phyloP scores from a whole-genome alignment of 2,113 vertebrate genomes.

The Aix galericulata region DNA sequence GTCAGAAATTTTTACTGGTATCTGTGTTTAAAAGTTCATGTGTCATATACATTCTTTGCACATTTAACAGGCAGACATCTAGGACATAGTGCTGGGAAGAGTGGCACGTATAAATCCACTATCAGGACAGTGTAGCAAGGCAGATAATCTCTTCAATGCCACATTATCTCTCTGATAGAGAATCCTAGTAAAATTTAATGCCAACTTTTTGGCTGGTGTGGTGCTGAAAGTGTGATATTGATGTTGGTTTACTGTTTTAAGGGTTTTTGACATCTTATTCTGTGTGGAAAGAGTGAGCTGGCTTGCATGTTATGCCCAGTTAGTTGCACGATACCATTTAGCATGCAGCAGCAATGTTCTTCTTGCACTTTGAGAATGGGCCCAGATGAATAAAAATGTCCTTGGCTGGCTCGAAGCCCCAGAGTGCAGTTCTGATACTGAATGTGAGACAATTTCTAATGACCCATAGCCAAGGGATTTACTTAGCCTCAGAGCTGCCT shows the following conservation, averaged over 20 bases:
- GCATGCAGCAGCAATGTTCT: not conserved
- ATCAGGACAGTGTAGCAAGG: not conserved
- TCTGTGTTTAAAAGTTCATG: not conserved
- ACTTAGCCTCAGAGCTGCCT: not conserved
- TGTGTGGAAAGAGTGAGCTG: not conserved
- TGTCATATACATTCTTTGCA: not conserved
- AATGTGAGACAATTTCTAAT: not conserved
- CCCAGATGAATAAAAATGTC: not conserved
- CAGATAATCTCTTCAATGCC: slow-evolving; percentile 4
- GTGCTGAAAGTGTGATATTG: not conserved
- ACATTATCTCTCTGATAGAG: not conserved
- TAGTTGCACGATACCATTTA: not conserved
- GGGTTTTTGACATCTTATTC: not conserved
- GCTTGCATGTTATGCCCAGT: rapidly evolving
- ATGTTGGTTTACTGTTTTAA: not conserved
- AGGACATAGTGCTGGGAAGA: not conserved
- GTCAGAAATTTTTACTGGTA: not conserved
- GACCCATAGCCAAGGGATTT: not conserved
- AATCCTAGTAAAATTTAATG: not conserved
- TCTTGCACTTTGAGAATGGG: not conserved
- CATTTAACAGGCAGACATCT: not conserved
- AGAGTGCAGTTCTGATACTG: not conserved
- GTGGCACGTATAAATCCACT: not conserved
- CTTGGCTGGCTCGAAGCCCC: not conserved
- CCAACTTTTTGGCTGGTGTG: not conserved